Base-by-base conservation (phyloP, 2,113 vertebrate genomes). In the Ammodytes marinus region DNA sequence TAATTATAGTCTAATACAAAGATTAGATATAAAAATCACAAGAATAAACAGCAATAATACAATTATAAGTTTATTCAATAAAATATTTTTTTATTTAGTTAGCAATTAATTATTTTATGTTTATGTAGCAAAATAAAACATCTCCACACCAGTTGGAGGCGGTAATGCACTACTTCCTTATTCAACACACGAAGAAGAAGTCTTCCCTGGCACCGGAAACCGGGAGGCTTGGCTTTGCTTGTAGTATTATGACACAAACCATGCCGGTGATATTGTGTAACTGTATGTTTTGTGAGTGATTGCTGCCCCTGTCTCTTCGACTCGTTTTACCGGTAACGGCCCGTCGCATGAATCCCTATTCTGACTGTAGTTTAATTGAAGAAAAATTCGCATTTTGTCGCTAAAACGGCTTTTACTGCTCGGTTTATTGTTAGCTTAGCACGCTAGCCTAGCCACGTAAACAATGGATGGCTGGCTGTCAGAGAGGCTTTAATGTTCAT, bases 361-460 rank as follows among this genome's bases (percentile, higher is more conserved):
- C 2, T 49, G 14, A 43, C 13, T 10, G 19, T 14, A 3, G 9
- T 65, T 46, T 57, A 35, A 78, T 12, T 4, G 3, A 53, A 53
- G 27, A 17, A 6, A 13, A 35, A 13, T 17, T 1, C 15, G 67
- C 46, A 52, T 39, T 39, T 46, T 15, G 15, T 43, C 7, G 19
- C 13, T 2, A 0, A 8, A 40, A 59, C 69, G 72, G 64, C 55
- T 69, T 61, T 54, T 78, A 77, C 7, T 79, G 55, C 14, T 50
- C 12, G 6, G 65, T 40, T 72, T 8, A 3, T 17, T 69, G 67
- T 83, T 89, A 91, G 91, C 88, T 84, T 89, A 91, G 90, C 86
- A 12, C 8, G 82, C 27, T 88, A 91, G 80, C 82, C 3, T 54
- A 80, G 85, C 84, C 84, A 90, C 73, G 83, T 92, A 91, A 94